Base-by-base conservation (phyloP, 2,888 invertebrate species). In the Mesopsocus fuscifrons region DNA sequence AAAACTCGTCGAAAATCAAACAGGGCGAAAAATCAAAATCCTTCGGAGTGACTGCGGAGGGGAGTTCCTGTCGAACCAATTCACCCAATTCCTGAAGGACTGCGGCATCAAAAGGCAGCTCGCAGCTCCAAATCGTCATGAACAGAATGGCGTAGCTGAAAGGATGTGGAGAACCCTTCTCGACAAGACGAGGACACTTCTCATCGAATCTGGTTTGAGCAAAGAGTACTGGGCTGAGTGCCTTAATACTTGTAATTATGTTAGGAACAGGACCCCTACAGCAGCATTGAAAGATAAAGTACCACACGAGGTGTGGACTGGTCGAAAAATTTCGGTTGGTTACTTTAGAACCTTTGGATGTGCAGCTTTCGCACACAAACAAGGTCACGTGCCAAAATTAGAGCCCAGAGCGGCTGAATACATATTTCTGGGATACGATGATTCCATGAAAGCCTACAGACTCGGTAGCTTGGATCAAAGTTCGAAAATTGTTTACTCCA, bases 61-160 rank as follows among this genome's bases (percentile, higher is more conserved):
- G 11, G 41, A 41, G 23, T 41, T 22, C 22, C 3, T 23, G 2
- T 21, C 9, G 4, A 11, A 4, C 8, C n/a, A 41, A 30, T 41
- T 41, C 11, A n/a, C 9, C 2, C 11, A 20, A 2, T 41, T 11
- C 2, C 13, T 41, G 6, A 11, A 41, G 23, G 2, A 13, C 2
- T 8, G 2, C 17, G 41, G 41, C 8, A 41, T 41, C 11, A 5
- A 30, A 6, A 11, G 13, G 3, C 18, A 22, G 22, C 2, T 30
- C 2, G 46, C 49, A 1, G 47, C 52, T 2, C 43, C 54, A 0
- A 47, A 54, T 11, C 53, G 49, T 1, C 54, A 53, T 0, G 51
- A 56, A 31, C 53, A 54, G 13, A 58, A 56, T 42, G 57, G 53
- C 1, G 48, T 51, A 0, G 52, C 56, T 1, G 54, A 59, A 42